phyloP scores from a whole-genome alignment of 92 coral and sea anemone genomes.

The Palythoa grandiflora region DNA sequence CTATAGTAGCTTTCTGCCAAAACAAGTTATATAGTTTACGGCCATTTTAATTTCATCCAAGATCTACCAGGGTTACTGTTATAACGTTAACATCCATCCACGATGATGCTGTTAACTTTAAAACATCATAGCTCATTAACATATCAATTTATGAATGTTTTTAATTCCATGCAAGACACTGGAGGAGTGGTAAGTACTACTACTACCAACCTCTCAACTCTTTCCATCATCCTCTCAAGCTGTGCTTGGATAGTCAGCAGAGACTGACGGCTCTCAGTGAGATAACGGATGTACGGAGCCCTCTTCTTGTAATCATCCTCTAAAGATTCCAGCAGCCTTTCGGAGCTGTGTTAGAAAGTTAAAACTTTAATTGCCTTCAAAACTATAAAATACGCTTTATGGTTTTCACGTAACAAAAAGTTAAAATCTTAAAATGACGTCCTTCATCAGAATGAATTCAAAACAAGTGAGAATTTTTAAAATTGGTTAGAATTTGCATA shows the following conservation, averaged over 20 bases:
- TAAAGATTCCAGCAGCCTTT: slow-evolving; percentile 68
- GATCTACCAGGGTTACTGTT: too few species aligned
- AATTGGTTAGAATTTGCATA: neutral
- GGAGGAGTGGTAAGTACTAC: neutral
- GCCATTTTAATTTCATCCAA: too few species aligned
- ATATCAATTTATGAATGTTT: too few species aligned
- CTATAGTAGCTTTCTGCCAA: too few species aligned
- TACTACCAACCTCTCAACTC: slow-evolving; percentile 86
- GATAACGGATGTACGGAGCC: slow-evolving; percentile 83
- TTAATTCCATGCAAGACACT: too few species aligned
- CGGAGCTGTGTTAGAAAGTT: slow-evolving; percentile 52
- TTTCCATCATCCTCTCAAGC: slow-evolving; percentile 86
- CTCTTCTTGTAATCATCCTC: slow-evolving; percentile 84
- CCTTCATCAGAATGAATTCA: neutral
- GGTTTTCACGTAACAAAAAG: too few species aligned
- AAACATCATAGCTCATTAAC: too few species aligned
- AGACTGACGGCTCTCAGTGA: slow-evolving; percentile 85
- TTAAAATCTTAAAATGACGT: too few species aligned
- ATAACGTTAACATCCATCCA: too few species aligned
- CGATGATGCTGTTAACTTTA: too few species aligned
- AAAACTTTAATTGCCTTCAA: neutral
- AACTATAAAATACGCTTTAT: too few species aligned
- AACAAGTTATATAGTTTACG: too few species aligned
- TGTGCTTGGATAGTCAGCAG: slow-evolving; percentile 86
- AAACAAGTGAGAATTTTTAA: neutral